These are phyloP conservation scores for Polypedilum pembai DNA, from an alignment of 1,140 invertebrate species.

Conservation along the genomic window DNA sequence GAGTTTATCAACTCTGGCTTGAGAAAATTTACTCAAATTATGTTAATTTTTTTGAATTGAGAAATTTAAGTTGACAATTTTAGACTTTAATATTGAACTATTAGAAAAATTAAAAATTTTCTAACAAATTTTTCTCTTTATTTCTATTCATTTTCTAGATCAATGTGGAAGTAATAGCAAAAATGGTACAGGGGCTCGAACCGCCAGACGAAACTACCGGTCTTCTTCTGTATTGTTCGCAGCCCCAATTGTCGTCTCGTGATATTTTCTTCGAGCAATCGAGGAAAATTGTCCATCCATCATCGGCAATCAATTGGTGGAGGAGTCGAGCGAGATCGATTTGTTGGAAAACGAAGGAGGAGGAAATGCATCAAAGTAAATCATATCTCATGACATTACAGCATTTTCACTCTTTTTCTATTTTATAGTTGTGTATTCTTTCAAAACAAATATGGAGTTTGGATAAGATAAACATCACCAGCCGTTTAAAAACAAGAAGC, in stretches of 20 bases:
- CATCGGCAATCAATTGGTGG: slow-evolving; percentile 17
- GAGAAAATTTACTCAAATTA: too few species aligned
- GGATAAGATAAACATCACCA: slow-evolving; percentile 26
- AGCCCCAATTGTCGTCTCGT: slow-evolving; percentile 29
- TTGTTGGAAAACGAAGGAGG: not conserved
- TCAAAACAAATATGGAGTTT: slow-evolving; percentile 28
- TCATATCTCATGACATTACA: not conserved
- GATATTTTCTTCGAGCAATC: slow-evolving; percentile 29
- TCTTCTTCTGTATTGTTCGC: slow-evolving; percentile 30
- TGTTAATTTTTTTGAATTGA: too few species aligned
- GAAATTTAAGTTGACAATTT: too few species aligned
- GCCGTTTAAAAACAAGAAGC: not conserved
- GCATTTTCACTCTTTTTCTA: not conserved
- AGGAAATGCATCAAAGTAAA: slow-evolving; percentile 24
- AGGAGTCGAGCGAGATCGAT: slow-evolving; percentile 23
- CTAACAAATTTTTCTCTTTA: not conserved
- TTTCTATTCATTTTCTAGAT: slow-evolving; percentile 29
- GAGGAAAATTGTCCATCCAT: slow-evolving; percentile 29
- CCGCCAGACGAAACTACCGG: slow-evolving; percentile 29
- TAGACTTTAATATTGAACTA: not conserved
- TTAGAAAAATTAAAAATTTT: slow-evolving; percentile 24
- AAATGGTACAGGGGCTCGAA: slow-evolving; percentile 30
- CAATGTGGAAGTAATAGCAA: slow-evolving; percentile 31
- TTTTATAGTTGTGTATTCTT: slow-evolving; percentile 21
- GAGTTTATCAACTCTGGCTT: too few species aligned